These are phyloP conservation scores for Varanus salvator DNA, from an alignment of 2,113 vertebrate genomes.

Conservation along the genomic window DNA sequence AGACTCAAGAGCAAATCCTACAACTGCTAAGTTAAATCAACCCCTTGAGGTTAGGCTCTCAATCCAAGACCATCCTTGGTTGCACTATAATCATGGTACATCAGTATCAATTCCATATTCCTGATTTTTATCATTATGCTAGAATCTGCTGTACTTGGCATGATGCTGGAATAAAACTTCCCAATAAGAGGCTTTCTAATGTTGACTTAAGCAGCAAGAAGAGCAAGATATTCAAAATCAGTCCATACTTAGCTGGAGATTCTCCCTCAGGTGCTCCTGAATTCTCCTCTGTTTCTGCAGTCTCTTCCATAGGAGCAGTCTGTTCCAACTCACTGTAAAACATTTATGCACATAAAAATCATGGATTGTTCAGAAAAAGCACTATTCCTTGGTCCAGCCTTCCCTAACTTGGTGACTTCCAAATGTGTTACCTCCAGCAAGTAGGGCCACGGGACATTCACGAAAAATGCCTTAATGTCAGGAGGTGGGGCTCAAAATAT, in stretches of 20 bases:
- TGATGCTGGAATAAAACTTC: not conserved
- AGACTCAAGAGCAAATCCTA: too few relatives aligned
- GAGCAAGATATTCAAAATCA: constrained; percentile 46
- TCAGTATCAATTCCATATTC: not conserved
- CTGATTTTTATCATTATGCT: not conserved
- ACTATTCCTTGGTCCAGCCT: not conserved
- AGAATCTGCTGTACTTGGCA: not conserved
- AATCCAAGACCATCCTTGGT: not conserved
- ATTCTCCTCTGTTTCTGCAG: constrained; percentile 59
- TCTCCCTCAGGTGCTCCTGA: constrained; percentile 67
- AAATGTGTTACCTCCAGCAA: too few relatives aligned
- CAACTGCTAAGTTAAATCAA: not conserved
- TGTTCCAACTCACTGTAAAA: constrained; percentile 78
- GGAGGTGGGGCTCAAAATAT: not conserved
- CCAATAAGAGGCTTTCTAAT: not conserved
- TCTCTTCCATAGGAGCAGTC: constrained; percentile 73
- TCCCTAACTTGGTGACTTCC: too few relatives aligned
- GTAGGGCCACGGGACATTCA: not conserved
- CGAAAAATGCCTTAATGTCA: not conserved
- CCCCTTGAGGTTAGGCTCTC: not conserved
- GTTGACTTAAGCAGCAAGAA: not conserved
- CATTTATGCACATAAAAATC: not conserved
- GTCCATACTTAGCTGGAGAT: constrained; percentile 78
- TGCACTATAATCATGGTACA: not conserved
- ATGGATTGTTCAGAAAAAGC: not conserved